Base-by-base conservation (phyloP, 2,113 vertebrate genomes). In the Propithecus coquereli region DNA sequence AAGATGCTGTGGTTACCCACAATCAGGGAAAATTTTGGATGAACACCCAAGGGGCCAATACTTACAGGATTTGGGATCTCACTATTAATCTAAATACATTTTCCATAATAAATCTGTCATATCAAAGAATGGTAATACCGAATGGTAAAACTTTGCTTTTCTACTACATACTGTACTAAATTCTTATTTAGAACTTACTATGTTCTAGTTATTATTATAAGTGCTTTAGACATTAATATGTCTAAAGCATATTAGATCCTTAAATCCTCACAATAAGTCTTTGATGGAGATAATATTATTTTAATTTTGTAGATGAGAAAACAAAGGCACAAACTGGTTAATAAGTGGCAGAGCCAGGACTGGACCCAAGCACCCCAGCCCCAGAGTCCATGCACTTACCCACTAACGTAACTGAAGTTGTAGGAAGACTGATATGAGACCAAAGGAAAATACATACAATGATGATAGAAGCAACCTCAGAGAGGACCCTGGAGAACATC, bases 1-100 rank as follows among this genome's bases (percentile, higher is more conserved):
- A 95, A 86, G 71, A 80, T 63, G 8, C 32, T 92, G 32, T 86
- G 61, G 82, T 91, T 92, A n/a, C 13, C 40, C 86, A 96, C 82
- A 74, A 45, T 32, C 68, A 71, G 66, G 30, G 34, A 90, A 79
- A 40, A 8, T 89, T 91, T 77, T 77, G 23, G 34, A 66, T 79
- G 13, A 74, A 30, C 13, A 79, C 43, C 45, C 77, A 93, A 68
- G 54, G 40, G 47, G 0, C 11, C 8, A 57, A 50, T 45, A 25
- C 25, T 84, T 94, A 68, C 13, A 80, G 37, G 27, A 54, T 68
- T 89, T 94, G 23, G 16, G 59, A 91, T 87, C 7, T 2, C 45
- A 17, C 57, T 89, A 71, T 73, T 73, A 81, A 83, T 79, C 9
- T 82, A 94, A 59, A 80, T 50, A 92, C 13, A 63, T 32, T 77